Percentiles rank a stretch among this genome's conserved stretches.
Evolutionary conservation across 1,140 invertebrate genomes (phyloP).

Genomic region (Neotoxoptera formosana): DNA sequence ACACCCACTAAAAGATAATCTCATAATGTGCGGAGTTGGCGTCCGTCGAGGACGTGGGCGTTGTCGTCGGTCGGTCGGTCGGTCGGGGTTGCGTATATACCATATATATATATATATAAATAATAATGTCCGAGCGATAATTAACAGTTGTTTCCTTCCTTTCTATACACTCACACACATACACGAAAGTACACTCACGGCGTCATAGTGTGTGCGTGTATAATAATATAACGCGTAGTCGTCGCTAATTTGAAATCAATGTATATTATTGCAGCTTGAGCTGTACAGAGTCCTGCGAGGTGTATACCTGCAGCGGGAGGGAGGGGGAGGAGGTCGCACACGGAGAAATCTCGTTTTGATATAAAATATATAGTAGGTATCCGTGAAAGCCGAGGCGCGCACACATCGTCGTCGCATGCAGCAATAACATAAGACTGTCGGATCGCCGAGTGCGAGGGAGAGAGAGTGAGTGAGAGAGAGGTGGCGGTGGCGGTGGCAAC

Average conservation of each 20-base stretch:
- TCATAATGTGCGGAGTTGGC: slow-evolving; percentile 34
- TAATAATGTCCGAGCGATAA: background rate
- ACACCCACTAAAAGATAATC: slow-evolving; percentile 13
- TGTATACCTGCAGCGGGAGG: background rate
- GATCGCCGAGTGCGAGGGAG: background rate
- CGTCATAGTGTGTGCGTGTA: background rate
- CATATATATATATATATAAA: background rate
- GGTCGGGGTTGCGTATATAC: background rate
- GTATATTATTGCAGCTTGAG: slow-evolving; percentile 40
- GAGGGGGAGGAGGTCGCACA: slow-evolving; percentile 16
- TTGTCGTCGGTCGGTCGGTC: background rate
- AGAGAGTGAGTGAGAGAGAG: background rate
- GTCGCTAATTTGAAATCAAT: slow-evolving; percentile 55
- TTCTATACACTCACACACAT: background rate
- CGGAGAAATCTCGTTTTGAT: slow-evolving; percentile 50
- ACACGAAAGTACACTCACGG: background rate
- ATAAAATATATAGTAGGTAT: slow-evolving; percentile 41
- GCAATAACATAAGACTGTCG: background rate
- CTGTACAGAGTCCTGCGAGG: background rate
- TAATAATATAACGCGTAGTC: background rate
- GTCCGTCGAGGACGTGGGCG: slow-evolving; percentile 33
- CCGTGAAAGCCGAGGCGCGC: slow-evolving; percentile 19
- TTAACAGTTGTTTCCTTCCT: slow-evolving; percentile 36
- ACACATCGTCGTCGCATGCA: too few relatives aligned
- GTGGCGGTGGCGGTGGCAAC: background rate